Base-by-base conservation (phyloP, 2,113 vertebrate species). In the Aspiorhynchus laticeps region DNA sequence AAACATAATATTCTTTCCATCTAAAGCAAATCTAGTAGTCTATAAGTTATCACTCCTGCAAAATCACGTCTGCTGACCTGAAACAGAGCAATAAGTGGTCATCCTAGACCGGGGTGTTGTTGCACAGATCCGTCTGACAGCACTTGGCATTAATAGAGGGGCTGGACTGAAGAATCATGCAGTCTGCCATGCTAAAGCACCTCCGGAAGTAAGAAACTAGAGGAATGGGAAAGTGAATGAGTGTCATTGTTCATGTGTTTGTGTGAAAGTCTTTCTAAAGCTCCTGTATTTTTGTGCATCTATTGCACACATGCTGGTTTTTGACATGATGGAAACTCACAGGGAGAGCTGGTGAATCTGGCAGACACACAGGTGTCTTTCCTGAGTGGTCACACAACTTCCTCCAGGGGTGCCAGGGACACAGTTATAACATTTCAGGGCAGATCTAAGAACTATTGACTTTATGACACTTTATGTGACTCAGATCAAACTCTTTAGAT, bases 131-230 rank as follows among this genome's bases (percentile, higher is more conserved):
- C 0, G 80, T 76, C 2, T 59, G 33, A 5, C 94, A 95, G 80
- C 94, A 94, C 0, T 36, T 91, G 0, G 90, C 88, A 0, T 91
- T 0, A 7, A 94, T 93, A 89, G 73, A 90, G 71, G 86, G 17
- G n/a, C 91, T 94, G 61, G 43, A 63, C 89, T 92, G 86, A 78
- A 94, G 89, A 61, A 92, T 67, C 21, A 89, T 0, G 6, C 94
- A 95, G 87, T 93, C 92, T 1, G 43, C 21, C 88, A 92, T 1
- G 33, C 84, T 26, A 88, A 93, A 94, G 91, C 94, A 95, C 85
- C 86, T 77, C 31, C 61, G 61, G 46, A 84, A 87, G 21, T 41
- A 21, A 21, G 31, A 26, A 53, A 24, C 86, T 87, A 51, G 61
- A 83, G 56, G 46, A 59, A 83, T 21, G 51, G 15, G 10, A 83